Base-by-base conservation (phyloP, 2,113 vertebrate genomes). In the Gila orcuttii region DNA sequence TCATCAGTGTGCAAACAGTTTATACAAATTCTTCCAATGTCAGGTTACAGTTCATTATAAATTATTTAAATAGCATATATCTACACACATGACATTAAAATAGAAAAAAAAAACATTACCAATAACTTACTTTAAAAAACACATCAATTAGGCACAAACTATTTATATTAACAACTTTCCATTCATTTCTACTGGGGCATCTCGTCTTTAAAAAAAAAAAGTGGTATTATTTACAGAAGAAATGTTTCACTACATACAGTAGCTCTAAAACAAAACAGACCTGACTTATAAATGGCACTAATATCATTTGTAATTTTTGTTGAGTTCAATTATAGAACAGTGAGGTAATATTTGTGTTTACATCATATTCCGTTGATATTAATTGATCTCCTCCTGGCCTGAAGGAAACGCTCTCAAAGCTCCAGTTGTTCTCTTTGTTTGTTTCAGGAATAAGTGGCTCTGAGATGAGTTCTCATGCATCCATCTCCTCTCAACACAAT, bases 31-130 rank as follows among this genome's bases (percentile, higher is more conserved):
- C 96, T 96, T 97, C 95, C 95, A 64, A 94, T 95, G 96, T 95
- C 94, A 95, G 96, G 95, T 95, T 95, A 95, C 95, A 95, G 95
- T 96, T 97, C 96, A 94, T 94, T 96, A 99, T 99, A 99, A 99
- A 97, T 99, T 99, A 99, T 96, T 99, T 99, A 99, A 99, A 99
- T 99, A 99, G 97, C 96, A 84, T 96, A 73, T 97, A 98, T 99
- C 96, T 98, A 99, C 96, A 99, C 93, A 96, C 93, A 96, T 91
- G 94, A 97, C 96, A 96, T 94, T 94, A 95, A 95, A 92, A 96
- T 95, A 93, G 92, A 92, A 91, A 94, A 96, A 94, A 93, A 89
- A 92, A 95, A 92, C 87, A 91, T 83, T 42, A 96, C 79, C 92
- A 97, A 98, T 98, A 98, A 98, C 95, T 98, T 98, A 98, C 93